Conservation (phyloP, 2,113 vertebrate species). For the Takifugu flavidus region DNA sequence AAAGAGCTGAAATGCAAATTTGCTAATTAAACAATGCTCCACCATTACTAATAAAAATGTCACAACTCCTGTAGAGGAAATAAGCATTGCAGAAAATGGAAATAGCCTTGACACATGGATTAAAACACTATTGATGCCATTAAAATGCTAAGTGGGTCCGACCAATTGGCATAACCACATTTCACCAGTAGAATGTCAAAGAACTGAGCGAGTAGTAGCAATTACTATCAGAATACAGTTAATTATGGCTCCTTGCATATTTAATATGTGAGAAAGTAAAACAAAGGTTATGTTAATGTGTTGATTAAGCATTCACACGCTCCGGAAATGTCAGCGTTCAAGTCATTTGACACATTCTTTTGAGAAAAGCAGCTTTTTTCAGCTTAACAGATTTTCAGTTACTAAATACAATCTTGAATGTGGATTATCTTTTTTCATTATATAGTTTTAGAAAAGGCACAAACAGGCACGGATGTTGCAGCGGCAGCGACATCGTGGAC, state of each 20-base stretch:
- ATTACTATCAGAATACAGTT: slow-evolving; percentile 73
- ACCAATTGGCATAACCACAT: slow-evolving; percentile 74
- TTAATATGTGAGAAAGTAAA: slow-evolving; percentile 63
- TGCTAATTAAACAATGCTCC: slow-evolving; percentile 61
- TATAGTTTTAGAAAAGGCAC: slow-evolving; percentile 33
- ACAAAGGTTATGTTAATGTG: slow-evolving; percentile 70
- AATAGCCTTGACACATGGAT: slow-evolving; percentile 67
- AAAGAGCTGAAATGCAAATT: slow-evolving; percentile 58
- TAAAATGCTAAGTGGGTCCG: slow-evolving; percentile 72
- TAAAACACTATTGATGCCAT: slow-evolving; percentile 73
- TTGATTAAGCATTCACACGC: slow-evolving; percentile 56
- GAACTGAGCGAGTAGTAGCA: slow-evolving; percentile 58
- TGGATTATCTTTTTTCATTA: slow-evolving; percentile 42
- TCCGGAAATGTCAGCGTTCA: slow-evolving; percentile 34
- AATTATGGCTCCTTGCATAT: slow-evolving; percentile 68
- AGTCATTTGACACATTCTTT: slow-evolving; percentile 27
- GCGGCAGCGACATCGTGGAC: slow-evolving; percentile 27
- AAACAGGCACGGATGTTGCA: slow-evolving; percentile 22
- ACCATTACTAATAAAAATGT: slow-evolving; percentile 65
- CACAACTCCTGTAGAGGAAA: slow-evolving; percentile 53
- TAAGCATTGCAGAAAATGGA: slow-evolving; percentile 57
- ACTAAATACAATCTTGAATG: slow-evolving; percentile 40
- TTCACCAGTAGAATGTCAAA: slow-evolving; percentile 71
- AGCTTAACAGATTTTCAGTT: slow-evolving; percentile 27
- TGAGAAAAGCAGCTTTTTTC: slow-evolving; percentile 31